A percentile compares a stretch with the other conserved stretches of the same genome.
Evolutionary conservation across 1,140 invertebrate species (phyloP).

Genomic region (Heliothis subflexa): DNA sequence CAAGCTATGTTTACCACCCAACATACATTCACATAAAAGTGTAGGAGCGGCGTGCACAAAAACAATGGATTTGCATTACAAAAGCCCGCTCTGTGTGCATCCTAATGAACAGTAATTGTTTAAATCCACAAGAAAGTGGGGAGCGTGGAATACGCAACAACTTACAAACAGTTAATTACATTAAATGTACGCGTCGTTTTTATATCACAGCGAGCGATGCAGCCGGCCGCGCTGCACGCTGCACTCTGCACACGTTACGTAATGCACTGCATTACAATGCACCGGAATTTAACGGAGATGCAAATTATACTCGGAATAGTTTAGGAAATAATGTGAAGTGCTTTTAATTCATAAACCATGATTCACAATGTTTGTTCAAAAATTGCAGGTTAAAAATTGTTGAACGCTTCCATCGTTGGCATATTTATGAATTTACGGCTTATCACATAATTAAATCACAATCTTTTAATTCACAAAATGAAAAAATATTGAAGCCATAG

Average conservation of each 20-base stretch:
- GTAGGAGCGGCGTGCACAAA: conserved; percentile 52
- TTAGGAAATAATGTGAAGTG: not conserved
- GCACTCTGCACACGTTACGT: not conserved
- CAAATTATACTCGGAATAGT: not conserved
- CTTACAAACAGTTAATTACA: conserved; percentile 65
- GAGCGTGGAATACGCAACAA: conserved; percentile 54
- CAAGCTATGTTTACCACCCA: conserved; percentile 14
- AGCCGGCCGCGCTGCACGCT: not conserved
- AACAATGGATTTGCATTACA: conserved; percentile 70
- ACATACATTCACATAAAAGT: conserved; percentile 38
- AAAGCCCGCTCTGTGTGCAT: conserved; percentile 61
- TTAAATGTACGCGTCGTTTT: conserved; percentile 48
- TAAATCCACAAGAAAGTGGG: conserved; percentile 72
- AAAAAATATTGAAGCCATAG: too few species aligned
- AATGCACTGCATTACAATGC: not conserved
- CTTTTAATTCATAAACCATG: too few species aligned
- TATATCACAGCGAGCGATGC: conserved; percentile 28
- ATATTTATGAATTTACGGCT: too few species aligned
- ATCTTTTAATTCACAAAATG: too few species aligned
- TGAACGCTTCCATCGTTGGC: too few species aligned
- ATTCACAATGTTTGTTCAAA: too few species aligned
- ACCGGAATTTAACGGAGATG: not conserved
- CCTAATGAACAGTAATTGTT: conserved; percentile 76
- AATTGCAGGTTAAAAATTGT: too few species aligned
- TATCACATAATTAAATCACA: too few species aligned